These are phyloP conservation scores for Lasius platythorax DNA, from an alignment of 2,888 invertebrate species.

Conservation along the genomic window DNA sequence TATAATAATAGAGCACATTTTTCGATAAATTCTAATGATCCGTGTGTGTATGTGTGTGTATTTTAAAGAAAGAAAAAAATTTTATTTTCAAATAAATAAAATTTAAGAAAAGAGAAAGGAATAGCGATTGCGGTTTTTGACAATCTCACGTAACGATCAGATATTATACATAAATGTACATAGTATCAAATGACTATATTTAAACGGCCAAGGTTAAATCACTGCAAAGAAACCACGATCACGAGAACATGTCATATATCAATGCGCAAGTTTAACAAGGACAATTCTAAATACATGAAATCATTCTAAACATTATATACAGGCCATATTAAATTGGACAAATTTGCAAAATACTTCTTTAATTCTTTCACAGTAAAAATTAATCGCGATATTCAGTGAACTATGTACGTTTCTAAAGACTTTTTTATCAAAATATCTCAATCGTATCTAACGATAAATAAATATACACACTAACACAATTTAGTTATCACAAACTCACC, in stretches of 20 bases:
- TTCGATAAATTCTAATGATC: background rate
- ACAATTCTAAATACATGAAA: background rate
- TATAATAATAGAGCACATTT: background rate
- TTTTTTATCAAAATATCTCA: background rate
- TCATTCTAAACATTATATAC: background rate
- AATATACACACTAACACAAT: background rate
- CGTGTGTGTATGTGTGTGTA: no score
- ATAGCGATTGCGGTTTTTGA: background rate
- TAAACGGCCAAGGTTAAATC: conserved; percentile 7
- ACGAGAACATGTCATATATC: background rate
- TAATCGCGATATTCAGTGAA: background rate
- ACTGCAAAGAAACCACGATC: background rate
- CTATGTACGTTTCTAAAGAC: background rate
- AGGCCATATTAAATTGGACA: background rate
- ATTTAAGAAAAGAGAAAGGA: background rate
- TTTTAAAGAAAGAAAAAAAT: no score
- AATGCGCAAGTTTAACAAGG: background rate
- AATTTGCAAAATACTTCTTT: background rate
- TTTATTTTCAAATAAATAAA: background rate
- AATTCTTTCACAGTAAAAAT: background rate
- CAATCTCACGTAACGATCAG: conserved; percentile 1
- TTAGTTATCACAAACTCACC: background rate
- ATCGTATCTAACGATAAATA: background rate
- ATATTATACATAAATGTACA: background rate
- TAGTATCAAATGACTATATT: background rate